Evolutionary conservation across 2,888 invertebrate genomes (phyloP).

Genomic region (Lomographa bimaculata): DNA sequence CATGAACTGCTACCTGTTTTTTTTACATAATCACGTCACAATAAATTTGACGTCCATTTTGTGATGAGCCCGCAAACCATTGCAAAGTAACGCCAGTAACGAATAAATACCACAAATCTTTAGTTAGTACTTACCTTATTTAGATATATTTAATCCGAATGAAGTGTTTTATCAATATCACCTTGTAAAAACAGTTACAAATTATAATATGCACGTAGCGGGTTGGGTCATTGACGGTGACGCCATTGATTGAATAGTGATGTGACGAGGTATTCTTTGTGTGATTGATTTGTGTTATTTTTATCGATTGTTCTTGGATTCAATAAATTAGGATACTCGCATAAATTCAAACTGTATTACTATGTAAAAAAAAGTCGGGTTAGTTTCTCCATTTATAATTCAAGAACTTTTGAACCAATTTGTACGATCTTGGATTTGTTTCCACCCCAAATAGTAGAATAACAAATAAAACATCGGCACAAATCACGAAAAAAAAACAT

Average conservation of each 20-base stretch:
- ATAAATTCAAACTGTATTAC: no score
- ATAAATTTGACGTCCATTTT: slow-evolving; percentile 78
- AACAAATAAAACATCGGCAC: no score
- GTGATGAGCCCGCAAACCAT: slow-evolving; percentile 50
- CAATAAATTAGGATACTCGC: no score
- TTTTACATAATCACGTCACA: slow-evolving; percentile 79
- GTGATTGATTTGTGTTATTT: no score
- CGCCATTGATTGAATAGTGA: slow-evolving; percentile 64
- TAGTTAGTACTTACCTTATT: slow-evolving; percentile 10
- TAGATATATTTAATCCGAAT: slow-evolving; percentile 8
- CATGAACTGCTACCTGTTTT: slow-evolving; percentile 36
- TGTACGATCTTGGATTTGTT: no score
- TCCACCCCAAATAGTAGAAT: no score
- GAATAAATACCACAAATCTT: not conserved
- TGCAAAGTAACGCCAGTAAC: slow-evolving; percentile 4
- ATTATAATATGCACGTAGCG: slow-evolving; percentile 58
- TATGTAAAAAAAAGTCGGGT: no score
- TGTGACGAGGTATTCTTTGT: no score
- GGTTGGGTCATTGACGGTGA: slow-evolving; percentile 72
- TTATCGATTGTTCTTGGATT: no score
- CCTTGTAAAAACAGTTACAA: slow-evolving; percentile 37
- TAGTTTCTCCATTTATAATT: no score
- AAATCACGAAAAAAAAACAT: no score
- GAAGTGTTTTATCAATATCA: slow-evolving; percentile 21
- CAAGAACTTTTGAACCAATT: no score